These are phyloP conservation scores for Atethmia centrago DNA, from an alignment of 2,888 invertebrate species.

Conservation along the genomic window DNA sequence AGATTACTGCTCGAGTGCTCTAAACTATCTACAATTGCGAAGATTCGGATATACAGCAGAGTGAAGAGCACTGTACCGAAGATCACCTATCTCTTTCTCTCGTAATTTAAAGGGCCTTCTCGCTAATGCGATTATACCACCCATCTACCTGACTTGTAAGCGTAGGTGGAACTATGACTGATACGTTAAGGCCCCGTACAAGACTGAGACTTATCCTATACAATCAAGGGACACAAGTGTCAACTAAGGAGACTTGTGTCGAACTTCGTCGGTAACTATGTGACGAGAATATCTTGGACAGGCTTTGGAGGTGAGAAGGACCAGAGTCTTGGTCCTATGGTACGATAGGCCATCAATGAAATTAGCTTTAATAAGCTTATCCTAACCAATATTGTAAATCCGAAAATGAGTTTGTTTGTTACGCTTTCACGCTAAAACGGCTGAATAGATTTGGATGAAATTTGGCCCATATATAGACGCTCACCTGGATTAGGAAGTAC, in stretches of 20 bases:
- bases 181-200: conserved; percentile 22
- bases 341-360: neutral
- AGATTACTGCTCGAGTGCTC: neutral
- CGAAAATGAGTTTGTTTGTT: too few relatives aligned
- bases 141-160: conserved; percentile 7
- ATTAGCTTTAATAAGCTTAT: neutral
- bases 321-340: neutral
- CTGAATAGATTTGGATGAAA: too few relatives aligned
- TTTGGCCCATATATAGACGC: too few relatives aligned
- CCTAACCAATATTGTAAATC: too few relatives aligned
- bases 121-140: conserved; percentile 32
- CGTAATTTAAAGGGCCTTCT: conserved; percentile 17
- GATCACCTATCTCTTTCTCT: neutral
- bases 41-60: neutral
- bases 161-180: conserved; percentile 25
- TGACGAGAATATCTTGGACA: conserved; percentile 34
- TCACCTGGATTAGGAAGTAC: too few relatives aligned
- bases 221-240: conserved; percentile 52
- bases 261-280: conserved; percentile 47
- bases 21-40: neutral
- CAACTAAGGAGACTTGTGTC: conserved; percentile 10
- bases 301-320: neutral
- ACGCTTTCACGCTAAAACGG: too few relatives aligned
- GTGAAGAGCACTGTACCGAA: neutral
- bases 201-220: conserved; percentile 42